phyloP scores from a whole-genome alignment of 2,888 invertebrate species.

The Hypolimnas misippus region DNA sequence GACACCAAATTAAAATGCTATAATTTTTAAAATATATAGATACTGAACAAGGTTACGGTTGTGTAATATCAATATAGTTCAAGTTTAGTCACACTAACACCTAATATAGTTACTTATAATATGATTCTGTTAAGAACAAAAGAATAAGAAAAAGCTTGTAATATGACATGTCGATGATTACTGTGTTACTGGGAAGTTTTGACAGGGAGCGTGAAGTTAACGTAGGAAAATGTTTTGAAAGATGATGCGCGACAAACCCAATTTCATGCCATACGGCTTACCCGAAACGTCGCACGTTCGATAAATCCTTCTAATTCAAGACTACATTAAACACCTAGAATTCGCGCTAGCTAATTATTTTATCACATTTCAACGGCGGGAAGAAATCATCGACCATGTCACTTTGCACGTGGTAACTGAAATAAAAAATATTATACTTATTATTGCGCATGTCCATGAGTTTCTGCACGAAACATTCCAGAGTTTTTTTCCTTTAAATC shows the following conservation, averaged over 20 bases:
- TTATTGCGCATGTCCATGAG: background rate
- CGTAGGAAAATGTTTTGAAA: slow-evolving; percentile 31
- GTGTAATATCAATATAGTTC: background rate
- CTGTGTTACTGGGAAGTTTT: slow-evolving; percentile 56
- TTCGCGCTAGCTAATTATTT: slow-evolving; percentile 74
- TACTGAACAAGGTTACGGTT: too few relatives aligned
- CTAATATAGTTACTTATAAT: background rate
- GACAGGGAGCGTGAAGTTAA: slow-evolving; percentile 27
- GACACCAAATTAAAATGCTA: slow-evolving; percentile 14
- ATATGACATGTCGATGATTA: slow-evolving; percentile 76
- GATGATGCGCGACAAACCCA: slow-evolving; percentile 61
- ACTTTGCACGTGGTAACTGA: slow-evolving; percentile 96
- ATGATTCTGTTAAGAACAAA: slow-evolving; percentile 38
- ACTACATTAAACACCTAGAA: slow-evolving; percentile 53
- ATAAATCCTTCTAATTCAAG: slow-evolving; percentile 45
- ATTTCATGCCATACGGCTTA: slow-evolving; percentile 78
- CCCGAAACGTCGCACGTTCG: slow-evolving; percentile 62
- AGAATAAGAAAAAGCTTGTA: slow-evolving; percentile 44
- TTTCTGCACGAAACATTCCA: too few relatives aligned
- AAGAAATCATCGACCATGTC: slow-evolving; percentile 96
- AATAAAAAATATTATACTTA: slow-evolving; percentile 83
- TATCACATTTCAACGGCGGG: slow-evolving; percentile 84
- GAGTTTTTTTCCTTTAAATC: background rate
- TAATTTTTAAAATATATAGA: background rate
- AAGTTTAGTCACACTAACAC: slow-evolving; percentile 1